Evolutionary conservation across 2,113 vertebrate species (phyloP).

Genomic region (Labrus mixtus): DNA sequence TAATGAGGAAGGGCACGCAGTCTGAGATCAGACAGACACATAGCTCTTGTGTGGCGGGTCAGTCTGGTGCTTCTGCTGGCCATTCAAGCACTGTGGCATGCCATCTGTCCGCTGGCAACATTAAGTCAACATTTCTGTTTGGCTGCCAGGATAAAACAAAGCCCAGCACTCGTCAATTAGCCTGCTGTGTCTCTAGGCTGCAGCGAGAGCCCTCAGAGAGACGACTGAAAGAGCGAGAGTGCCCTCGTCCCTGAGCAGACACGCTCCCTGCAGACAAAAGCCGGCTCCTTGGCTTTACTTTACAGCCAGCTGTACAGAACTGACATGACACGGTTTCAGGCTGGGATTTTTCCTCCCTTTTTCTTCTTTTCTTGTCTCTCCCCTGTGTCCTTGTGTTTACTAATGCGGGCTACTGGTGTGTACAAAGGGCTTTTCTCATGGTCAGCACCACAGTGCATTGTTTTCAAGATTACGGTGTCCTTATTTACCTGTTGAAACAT

Average conservation of each 20-base stretch:
- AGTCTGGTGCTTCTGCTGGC: conserved; percentile 35
- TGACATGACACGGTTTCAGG: conserved; percentile 35
- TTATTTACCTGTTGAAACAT: conserved; percentile 11
- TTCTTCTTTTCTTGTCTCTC: neutral
- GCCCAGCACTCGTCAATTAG: conserved; percentile 76
- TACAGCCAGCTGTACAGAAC: conserved; percentile 19
- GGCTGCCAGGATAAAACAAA: conserved; percentile 76
- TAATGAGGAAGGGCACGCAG: conserved; percentile 2
- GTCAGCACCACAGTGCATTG: neutral
- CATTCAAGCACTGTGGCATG: conserved; percentile 49
- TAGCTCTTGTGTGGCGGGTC: conserved; percentile 30
- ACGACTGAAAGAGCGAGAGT: conserved; percentile 42
- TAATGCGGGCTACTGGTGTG: neutral
- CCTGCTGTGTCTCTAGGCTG: conserved; percentile 60
- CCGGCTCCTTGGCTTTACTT: conserved; percentile 41
- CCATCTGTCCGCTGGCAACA: conserved; percentile 78
- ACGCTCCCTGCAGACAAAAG: conserved; percentile 57
- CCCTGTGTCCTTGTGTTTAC: neutral
- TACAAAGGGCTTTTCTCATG: conserved; percentile 1
- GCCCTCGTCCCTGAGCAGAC: conserved; percentile 51
- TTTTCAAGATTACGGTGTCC: neutral
- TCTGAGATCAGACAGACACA: conserved; percentile 52
- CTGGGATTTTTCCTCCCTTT: neutral
- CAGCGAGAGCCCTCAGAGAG: conserved; percentile 49
- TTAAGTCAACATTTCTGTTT: conserved; percentile 50